Evolutionary conservation across 2,888 invertebrate species (phyloP), one percentile per base, ranked within the genome.

Genomic region (Drosophila kanekoi): DNA sequence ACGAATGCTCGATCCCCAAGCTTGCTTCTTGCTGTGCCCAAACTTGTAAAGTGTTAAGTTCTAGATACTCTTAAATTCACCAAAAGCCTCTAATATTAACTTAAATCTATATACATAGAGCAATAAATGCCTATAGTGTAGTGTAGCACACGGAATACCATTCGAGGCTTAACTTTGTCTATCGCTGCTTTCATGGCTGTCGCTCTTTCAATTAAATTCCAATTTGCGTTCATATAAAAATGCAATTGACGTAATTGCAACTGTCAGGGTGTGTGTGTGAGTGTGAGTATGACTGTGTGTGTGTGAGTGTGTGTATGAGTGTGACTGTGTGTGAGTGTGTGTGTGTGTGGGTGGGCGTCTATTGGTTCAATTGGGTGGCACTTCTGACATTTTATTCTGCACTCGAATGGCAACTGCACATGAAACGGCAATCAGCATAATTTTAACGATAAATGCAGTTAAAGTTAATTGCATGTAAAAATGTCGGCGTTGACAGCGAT

Each of bases 191-290:
- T 77, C 35, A 63, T 67, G 41, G 59, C 57, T 43, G 38, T 32
- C 37, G 43, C 58, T 41, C 77, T 79, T 75, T 83, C 78, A 89
- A 90, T 87, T 90, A 89, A 84, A 80, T 76, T 77, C 71, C 76
- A 84, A 87, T 89, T 89, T 79, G 70, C 63, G 67, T 71, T 65
- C 69, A 70, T 53, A 83, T 83, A 62, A 75, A 86, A 87, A 67
- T 70, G 80, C 61, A 63, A 69, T 83, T 89, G 67, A 59, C 68
- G 67, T 72, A 49, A 58, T 59, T 44, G 49, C 45, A 18, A 59
- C 44, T 43, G 37, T 49, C 48, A 16, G 35, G 49, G 18, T 32
- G 37, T 45, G 37, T 38, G 45, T 41, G 33, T 35, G 54, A 16
- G 37, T 49, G 43, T 20, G 23, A 11, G 33, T 13, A 9, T 56